Conservation (phyloP, 1,140 invertebrate genomes). For the Drosophila mojavensis region DNA sequence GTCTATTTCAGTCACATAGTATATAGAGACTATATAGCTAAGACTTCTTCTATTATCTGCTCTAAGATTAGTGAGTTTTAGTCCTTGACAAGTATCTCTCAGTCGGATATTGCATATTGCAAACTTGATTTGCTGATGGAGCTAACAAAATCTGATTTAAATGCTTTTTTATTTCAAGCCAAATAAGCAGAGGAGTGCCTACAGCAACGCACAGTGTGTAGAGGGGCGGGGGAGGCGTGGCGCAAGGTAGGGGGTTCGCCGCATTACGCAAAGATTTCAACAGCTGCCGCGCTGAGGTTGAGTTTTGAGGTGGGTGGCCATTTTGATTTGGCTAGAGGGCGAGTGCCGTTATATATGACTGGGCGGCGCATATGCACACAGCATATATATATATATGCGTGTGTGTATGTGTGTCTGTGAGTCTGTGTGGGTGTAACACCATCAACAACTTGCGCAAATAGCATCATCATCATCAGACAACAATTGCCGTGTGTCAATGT, state of each 20-base stretch:
- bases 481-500: conserved; percentile 51
- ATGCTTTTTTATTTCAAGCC: conserved; percentile 80
- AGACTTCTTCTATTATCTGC: no score
- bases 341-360: conserved; percentile 28
- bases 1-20: no score
- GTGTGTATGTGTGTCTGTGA: conserved; percentile 19
- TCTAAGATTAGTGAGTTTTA: no score
- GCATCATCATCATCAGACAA: conserved; percentile 49
- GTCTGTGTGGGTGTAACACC: conserved; percentile 51
- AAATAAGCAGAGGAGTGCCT: conserved; percentile 77
- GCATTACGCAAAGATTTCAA: conserved; percentile 78
- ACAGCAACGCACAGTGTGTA: not conserved
- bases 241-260: conserved; percentile 21
- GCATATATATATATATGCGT: not conserved
- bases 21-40: no score
- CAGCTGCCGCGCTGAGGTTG: conserved; percentile 62
- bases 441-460: conserved; percentile 74
- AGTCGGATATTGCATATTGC: not conserved
- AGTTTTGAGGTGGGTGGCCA: conserved; percentile 75
- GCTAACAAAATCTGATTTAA: conserved; percentile 68
- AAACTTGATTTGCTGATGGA: conserved; percentile 16
- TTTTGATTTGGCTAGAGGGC: conserved; percentile 56
- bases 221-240: conserved; percentile 4
- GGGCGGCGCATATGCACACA: conserved; percentile 30
- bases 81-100: no score